Evolutionary conservation across 2,797 vertebrate genomes (phyloP).

Genomic region (Nyctibius grandis): DNA sequence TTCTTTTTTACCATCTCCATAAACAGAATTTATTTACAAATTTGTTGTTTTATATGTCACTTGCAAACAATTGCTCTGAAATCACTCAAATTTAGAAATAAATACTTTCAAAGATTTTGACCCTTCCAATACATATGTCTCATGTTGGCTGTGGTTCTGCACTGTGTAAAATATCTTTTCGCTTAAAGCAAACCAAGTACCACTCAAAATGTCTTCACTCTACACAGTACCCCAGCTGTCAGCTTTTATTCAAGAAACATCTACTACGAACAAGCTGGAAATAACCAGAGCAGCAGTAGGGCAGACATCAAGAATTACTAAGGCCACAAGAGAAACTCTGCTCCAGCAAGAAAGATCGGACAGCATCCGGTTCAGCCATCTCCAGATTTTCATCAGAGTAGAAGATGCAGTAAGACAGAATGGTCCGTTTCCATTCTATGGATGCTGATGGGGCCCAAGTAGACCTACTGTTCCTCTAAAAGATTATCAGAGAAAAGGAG

Average conservation of each 20-base stretch:
- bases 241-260: neutral
- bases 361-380: neutral
- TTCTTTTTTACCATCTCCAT: neutral
- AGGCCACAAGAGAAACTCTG: neutral
- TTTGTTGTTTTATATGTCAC: neutral
- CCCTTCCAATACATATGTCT: neutral
- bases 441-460: neutral
- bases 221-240: neutral
- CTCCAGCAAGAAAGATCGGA: neutral
- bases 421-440: neutral
- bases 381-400: neutral
- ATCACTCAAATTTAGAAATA: neutral
- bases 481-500: neutral
- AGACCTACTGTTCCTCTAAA: neutral
- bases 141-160: neutral
- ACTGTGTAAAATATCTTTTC: neutral
- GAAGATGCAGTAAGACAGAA: neutral
- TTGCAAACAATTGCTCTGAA: neutral
- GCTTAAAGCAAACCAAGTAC: neutral
- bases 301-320: neutral
- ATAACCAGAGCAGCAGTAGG: neutral
- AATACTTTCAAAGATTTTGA: no score
- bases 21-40: neutral
- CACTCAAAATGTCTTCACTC: neutral
- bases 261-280: neutral